Evolutionary conservation across 2,888 invertebrate species (phyloP), one percentile per base, ranked within the genome.

Genomic region (Ennomos erosarius): DNA sequence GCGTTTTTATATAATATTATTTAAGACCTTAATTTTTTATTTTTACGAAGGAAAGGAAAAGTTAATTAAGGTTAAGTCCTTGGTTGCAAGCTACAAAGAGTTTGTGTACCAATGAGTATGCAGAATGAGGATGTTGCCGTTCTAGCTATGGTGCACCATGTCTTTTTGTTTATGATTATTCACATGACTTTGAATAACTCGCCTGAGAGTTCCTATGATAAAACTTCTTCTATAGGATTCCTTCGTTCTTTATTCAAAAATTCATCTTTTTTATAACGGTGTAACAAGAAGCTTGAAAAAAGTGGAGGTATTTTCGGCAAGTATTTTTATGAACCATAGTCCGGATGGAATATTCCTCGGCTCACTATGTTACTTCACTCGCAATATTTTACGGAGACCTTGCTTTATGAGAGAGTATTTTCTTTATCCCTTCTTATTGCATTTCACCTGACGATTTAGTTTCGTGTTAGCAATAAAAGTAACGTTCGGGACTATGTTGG

Each of bases 331-430:
- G 62, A 67, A 64, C 63, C 62, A 50, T 55, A 51, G 59, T 58
- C 53, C 62, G 50, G 49, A 61, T 63, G 40, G 60, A 61, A 62
- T 60, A 64, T 56, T 50, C 59, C 50, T 35, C 11, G 39, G 38
- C 40, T 55, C 65, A 62, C 71, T 69, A 66, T 60, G 62, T 59
- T 75, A 67, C 73, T 42, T 35, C 34, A 34, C 35, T 72, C 63
- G 73, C 74, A 78, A 81, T 81, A 81, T 81, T 79, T 74, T 74
- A 69, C 69, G 61, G 56, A 65, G 60, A 75, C 75, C 79, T 79
- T 81, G 74, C 72, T 76, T 76, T 77, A 74, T 72, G 58, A 64
- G 57, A 38, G 46, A 70, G 67, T 66, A 69, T 67, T 64, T 62
- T 65, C 67, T 61, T 59, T 50, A 67, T 68, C 64, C 67, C 48